Base-by-base conservation (phyloP, 1,140 invertebrate genomes). In the Goniozus legneri region DNA sequence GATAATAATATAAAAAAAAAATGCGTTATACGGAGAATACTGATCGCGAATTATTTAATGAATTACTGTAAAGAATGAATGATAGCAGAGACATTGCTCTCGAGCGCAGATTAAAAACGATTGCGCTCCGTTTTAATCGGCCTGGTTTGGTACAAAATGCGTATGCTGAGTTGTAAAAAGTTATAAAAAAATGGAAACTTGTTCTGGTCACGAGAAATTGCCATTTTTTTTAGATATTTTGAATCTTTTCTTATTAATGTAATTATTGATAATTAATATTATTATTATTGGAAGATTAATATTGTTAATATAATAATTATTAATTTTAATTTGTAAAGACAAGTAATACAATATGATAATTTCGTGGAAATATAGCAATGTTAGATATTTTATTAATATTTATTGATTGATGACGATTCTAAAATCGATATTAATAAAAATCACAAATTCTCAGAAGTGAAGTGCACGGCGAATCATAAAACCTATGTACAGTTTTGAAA, bases 161-260 rank as follows among this genome's bases (percentile, higher is more conserved):
- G 60, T 67, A 70, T 62, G 65, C 63, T 63, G 67, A 69, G 65
- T 71, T 70, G 69, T 73, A 73, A 73, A 72, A 69, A 69, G 69
- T 71, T 58, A 61, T 59, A 51, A 65, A 68, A 65, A 65, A 62
- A 67, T 65, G 54, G 59, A 62, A 74, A 74, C 71, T 64, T 65
- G 69, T 74, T 74, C 71, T 74, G 71, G 71, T 74, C 71, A 74
- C 67, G 64, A 71, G 66, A 74, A 74, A 74, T 74, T 74, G 69
- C 71, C 71, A 74, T 74, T 73, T 73, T 71, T 42, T 57, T 42
- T 40, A 52, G 22, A 33, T 39, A 48, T 37, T 45, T 42, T 44
- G 51, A 54, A 53, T 54, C 19, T 50, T 58, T 56, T 60, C 53
- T 58, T 44, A 59, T 52, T 58, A 61, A 53, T 68, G 54, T 59